Evolutionary conservation across 2,113 vertebrate genomes (phyloP), one percentile per base, ranked within the genome.

Genomic region (Rynchops niger): DNA sequence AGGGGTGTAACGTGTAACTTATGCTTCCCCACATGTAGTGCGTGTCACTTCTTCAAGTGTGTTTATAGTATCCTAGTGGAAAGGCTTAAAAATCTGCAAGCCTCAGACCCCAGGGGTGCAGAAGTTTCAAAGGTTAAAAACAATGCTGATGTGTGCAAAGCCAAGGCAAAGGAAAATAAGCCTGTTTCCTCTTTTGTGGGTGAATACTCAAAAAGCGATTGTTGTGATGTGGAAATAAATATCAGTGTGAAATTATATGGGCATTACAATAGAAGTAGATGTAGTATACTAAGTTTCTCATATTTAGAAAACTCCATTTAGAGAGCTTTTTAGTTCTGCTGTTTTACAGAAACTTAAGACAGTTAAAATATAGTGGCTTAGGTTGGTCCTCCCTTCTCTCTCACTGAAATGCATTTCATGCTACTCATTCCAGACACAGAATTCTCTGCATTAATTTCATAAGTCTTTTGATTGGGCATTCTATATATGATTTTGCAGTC

Each of bases 111-210:
- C 77, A 83, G 56, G 79, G 73, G 72, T 56, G 47, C 26, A 62
- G 63, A 91, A 78, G n/a, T 65, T 92, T 91, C 74, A 78, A 78
- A 91, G 77, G 84, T 85, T 96, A 83, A 93, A 86, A 94, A 58
- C 52, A 93, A 77, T 61, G 82, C 71, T 65, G 82, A 84, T 32
- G 8, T 50, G 30, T 61, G 36, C 40, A 88, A 96, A 95, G 32
- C 30, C 49, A 81, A 87, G 18, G 23, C 20, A 74, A 86, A 86
- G 12, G 34, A 86, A 91, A 92, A 90, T 58, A 34, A 78, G 56
- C 15, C 43, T 25, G 8, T 90, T 85, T 69, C 56, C 50, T 78
- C 4, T 71, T 94, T 43, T 29, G 18, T 38, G 38, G 8, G 15
- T 36, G 29, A 78, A 12, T 50, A 58, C 9, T 92, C 19, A 38